A percentile compares a stretch with the other conserved stretches of the same genome.
phyloP scores from a whole-genome alignment of 2,797 vertebrate species.

The Muraenolepis orangiensis region DNA sequence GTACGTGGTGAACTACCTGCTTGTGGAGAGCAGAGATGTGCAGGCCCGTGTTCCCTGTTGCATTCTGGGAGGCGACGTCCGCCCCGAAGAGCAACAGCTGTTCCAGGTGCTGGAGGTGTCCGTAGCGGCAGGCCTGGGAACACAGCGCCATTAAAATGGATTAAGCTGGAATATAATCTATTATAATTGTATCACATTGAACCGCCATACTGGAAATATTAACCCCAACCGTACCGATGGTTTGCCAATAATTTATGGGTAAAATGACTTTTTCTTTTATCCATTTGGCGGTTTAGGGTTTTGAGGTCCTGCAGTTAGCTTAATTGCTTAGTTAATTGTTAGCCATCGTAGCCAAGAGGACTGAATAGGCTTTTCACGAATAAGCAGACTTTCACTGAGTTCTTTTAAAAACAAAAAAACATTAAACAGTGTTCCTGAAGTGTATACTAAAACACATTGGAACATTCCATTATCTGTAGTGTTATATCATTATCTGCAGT shows the following conservation, averaged over 20 bases:
- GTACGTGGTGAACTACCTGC: slow-evolving; percentile 64
- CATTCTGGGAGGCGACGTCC: slow-evolving; percentile 81
- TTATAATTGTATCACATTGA: background rate
- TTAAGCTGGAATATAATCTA: background rate
- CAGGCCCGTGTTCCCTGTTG: slow-evolving; percentile 83
- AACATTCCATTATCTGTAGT: background rate
- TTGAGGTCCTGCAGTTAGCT: background rate
- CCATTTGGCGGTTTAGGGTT: background rate
- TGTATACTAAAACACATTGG: background rate
- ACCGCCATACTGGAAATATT: background rate
- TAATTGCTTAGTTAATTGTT: background rate
- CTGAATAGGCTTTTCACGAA: background rate
- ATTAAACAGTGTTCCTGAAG: background rate
- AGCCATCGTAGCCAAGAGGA: background rate
- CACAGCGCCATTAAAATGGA: background rate
- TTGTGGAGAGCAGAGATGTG: slow-evolving; percentile 88
- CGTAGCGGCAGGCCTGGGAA: slow-evolving; percentile 82
- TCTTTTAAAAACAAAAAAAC: too few species aligned
- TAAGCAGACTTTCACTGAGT: background rate
- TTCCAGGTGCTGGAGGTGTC: slow-evolving; percentile 83
- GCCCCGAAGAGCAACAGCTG: slow-evolving; percentile 85
- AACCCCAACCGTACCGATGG: background rate
- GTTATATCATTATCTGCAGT: too few species aligned
- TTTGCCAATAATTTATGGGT: background rate
- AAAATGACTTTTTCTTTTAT: background rate